Base-by-base conservation (phyloP, 2,888 invertebrate species). In the Arge pagana region DNA sequence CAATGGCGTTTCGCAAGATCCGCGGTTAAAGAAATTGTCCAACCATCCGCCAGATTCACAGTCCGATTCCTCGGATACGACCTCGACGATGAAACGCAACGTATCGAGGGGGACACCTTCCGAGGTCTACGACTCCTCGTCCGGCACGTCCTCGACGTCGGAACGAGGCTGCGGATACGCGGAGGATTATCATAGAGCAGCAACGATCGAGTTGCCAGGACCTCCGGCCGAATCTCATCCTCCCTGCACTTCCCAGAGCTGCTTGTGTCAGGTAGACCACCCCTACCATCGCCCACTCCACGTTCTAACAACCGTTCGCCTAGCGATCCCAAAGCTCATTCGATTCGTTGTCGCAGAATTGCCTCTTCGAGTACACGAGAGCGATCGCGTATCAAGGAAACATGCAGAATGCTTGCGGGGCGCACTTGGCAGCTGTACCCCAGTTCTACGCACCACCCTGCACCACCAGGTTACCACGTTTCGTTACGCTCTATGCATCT, bases 261-360 rank as follows among this genome's bases (percentile, higher is more conserved):
- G 74, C 43, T 63, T 70, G 11, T 74, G 73, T 52, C 74, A 73
- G 72, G 73, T 73, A 50, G 33, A 57, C n/a, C n/a, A n/a, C n/a
- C n/a, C n/a, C n/a, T n/a, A 48, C 26, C 11, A 43, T 36, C 6
- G n/a, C n/a, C 18, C n/a, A 31, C n/a, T 10, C 13, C 15, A 33
- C 31, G n/a, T n/a, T n/a, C n/a, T n/a, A n/a, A n/a, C 8, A 5
- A n/a, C n/a, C 39, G 11, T 16, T 19, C 16, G 11, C 16, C 21
- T 19, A 10, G 11, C 11, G 16, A 15, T 39, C 19, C 11, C 10
- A 11, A 39, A 39, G 2, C 11, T 8, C 16, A 4, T 6, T 39
- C 19, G n/a, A n/a, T n/a, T n/a, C n/a, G n/a, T n/a, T 35, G 35
- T 55, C 53, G 39, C 52, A 72, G 71, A 64, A 61, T 43, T 72